Evolutionary conservation across 2,888 invertebrate species (phyloP).

Genomic region (Lacanobia wlatinum): DNA sequence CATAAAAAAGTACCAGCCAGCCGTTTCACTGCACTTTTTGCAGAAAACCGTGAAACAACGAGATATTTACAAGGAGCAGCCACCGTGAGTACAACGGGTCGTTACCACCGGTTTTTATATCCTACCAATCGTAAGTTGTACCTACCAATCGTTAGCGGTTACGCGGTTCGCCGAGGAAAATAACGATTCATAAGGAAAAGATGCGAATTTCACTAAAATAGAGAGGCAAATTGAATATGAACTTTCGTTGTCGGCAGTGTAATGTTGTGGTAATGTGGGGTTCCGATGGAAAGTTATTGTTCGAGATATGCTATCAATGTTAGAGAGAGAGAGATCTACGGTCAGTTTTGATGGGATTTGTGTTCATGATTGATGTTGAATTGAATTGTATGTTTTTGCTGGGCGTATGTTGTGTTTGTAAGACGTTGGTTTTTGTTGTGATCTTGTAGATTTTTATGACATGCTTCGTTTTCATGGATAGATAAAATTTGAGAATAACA

Average conservation of each 20-base stretch:
- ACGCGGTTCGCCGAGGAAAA: constrained; percentile 74
- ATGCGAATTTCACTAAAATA: constrained; percentile 76
- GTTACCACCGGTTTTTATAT: constrained; percentile 70
- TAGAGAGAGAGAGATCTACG: constrained; percentile 67
- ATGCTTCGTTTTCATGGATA: neutral
- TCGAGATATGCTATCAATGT: constrained; percentile 67
- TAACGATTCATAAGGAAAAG: constrained; percentile 64
- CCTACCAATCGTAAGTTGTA: constrained; percentile 68
- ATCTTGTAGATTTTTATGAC: neutral
- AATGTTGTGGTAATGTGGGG: constrained; percentile 71
- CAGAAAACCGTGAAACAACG: constrained; percentile 35
- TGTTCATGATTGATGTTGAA: constrained; percentile 62
- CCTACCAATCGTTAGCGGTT: constrained; percentile 75
- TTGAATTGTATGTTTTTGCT: constrained; percentile 42
- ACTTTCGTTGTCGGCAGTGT: constrained; percentile 78
- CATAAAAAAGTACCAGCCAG: neutral
- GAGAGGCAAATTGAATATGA: constrained; percentile 81
- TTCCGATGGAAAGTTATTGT: constrained; percentile 72
- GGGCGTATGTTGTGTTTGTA: constrained; percentile 4
- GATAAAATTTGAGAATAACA: no score
- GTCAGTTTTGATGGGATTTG: constrained; percentile 60
- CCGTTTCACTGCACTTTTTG: constrained; percentile 44
- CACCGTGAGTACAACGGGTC: constrained; percentile 66
- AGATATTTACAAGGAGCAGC: constrained; percentile 58
- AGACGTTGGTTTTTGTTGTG: neutral